A percentile compares a stretch with the other conserved stretches of the same genome.
Evolutionary conservation across 2,113 vertebrate species (phyloP).

Genomic region (Myotis yumanensis): DNA sequence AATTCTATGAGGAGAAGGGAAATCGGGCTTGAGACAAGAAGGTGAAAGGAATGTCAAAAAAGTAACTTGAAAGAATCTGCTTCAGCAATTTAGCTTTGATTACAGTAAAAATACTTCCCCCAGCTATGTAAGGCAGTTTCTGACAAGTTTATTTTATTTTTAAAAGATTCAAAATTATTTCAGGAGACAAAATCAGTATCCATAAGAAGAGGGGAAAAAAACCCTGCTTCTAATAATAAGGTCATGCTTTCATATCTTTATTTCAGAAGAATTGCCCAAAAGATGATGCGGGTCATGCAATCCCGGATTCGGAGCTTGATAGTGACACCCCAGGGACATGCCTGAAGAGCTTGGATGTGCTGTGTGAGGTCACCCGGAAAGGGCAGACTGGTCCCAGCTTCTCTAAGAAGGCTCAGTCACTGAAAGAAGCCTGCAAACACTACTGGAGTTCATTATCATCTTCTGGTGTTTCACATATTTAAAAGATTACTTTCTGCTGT

Average conservation of each 20-base stretch:
- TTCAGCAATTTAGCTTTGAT: constrained; percentile 20
- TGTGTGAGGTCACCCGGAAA: neutral
- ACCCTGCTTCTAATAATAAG: neutral
- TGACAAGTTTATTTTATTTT: constrained; percentile 40
- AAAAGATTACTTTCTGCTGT: constrained; percentile 11
- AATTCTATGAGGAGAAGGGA: neutral
- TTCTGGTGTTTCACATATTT: neutral
- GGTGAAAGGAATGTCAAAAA: neutral
- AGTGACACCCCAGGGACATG: neutral
- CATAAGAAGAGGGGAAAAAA: neutral
- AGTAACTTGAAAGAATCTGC: neutral
- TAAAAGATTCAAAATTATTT: constrained; percentile 24
- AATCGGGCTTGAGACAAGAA: neutral
- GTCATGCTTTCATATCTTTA: neutral
- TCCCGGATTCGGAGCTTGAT: neutral
- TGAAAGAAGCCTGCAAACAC: neutral
- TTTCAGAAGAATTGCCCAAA: neutral
- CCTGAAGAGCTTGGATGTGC: neutral
- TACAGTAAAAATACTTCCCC: constrained; percentile 18
- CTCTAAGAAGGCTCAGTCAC: neutral
- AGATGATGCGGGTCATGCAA: neutral
- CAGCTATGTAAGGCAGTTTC: neutral
- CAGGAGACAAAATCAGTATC: neutral
- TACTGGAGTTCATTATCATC: neutral
- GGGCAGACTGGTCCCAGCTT: neutral